Evolutionary conservation across 2,888 invertebrate species (phyloP).

Genomic region (Lepidocyrtinus sp.): DNA sequence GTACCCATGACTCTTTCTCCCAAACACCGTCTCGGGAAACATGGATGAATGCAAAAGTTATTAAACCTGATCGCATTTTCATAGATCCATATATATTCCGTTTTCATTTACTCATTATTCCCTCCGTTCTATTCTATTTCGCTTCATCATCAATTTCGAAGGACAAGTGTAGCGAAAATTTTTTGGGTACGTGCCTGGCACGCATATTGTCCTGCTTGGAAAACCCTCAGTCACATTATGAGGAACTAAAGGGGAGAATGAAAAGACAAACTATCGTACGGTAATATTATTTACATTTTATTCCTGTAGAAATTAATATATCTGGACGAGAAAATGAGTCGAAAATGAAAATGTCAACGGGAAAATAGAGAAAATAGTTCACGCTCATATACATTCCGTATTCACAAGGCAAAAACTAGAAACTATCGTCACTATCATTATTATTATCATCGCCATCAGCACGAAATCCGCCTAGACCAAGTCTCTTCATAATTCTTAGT

Average conservation of each 20-base stretch:
- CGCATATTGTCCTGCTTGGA: constrained; percentile 61
- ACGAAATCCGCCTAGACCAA: neutral
- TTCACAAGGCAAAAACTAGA: neutral
- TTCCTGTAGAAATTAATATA: neutral
- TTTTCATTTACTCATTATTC: constrained; percentile 33
- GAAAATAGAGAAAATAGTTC: neutral
- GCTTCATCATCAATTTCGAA: constrained; percentile 60
- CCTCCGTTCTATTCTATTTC: constrained; percentile 51
- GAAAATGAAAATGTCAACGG: neutral
- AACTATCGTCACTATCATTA: too few species aligned
- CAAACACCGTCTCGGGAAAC: neutral
- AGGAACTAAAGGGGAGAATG: neutral
- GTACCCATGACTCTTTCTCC: constrained; percentile 27
- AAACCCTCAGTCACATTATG: neutral
- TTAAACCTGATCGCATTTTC: constrained; percentile 44
- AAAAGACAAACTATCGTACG: neutral
- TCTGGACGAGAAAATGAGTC: neutral
- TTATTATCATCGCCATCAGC: neutral
- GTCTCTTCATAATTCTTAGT: neutral
- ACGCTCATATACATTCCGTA: neutral
- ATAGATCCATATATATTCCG: constrained; percentile 14
- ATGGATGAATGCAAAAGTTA: neutral
- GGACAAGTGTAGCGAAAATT: constrained; percentile 57
- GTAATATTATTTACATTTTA: neutral
- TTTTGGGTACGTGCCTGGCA: constrained; percentile 63